A percentile compares a stretch with the other conserved stretches of the same genome.
phyloP scores from a whole-genome alignment of 2,888 invertebrate species.

The Amblyjoppa fuscipennis region DNA sequence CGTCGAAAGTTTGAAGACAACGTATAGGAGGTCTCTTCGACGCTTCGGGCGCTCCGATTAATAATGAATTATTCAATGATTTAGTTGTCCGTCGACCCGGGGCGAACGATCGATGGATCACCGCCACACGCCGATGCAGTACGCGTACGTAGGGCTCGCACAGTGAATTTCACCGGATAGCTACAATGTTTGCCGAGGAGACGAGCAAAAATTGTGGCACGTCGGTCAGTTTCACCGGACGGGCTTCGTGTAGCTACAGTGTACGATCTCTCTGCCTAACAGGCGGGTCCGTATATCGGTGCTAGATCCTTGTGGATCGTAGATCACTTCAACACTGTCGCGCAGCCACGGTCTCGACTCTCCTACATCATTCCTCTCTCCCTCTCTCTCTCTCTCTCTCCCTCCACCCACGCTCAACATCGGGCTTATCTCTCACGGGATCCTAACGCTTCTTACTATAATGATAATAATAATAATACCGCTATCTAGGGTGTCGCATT shows the following conservation, averaged over 20 bases:
- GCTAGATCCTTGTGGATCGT: conserved; percentile 69
- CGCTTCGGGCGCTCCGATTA: background rate
- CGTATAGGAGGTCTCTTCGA: conserved; percentile 1
- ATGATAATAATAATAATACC: conserved; percentile 22
- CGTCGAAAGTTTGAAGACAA: background rate
- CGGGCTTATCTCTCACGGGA: conserved; percentile 55
- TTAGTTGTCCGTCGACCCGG: conserved; percentile 34
- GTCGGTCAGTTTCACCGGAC: conserved; percentile 13
- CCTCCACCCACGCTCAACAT: conserved; percentile 53
- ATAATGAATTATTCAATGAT: conserved; percentile 52
- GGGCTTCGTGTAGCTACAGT: background rate
- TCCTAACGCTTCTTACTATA: conserved; percentile 44
- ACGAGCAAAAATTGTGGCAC: background rate
- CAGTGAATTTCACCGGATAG: conserved; percentile 1
- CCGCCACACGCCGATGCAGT: background rate
- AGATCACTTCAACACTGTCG: conserved; percentile 76
- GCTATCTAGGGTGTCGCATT: conserved; percentile 42
- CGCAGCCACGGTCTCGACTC: conserved; percentile 67
- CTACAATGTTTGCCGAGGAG: background rate
- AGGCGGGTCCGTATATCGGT: conserved; percentile 25
- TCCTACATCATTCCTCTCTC: conserved; percentile 69
- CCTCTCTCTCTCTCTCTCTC: conserved; percentile 60
- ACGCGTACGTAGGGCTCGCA: background rate
- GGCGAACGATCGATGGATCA: conserved; percentile 43
- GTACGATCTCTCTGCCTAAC: conserved; percentile 4